Percentiles rank a stretch among this genome's conserved stretches.
phyloP scores from a whole-genome alignment of 2,888 invertebrate genomes.

The Lasioglossum zephyrum region DNA sequence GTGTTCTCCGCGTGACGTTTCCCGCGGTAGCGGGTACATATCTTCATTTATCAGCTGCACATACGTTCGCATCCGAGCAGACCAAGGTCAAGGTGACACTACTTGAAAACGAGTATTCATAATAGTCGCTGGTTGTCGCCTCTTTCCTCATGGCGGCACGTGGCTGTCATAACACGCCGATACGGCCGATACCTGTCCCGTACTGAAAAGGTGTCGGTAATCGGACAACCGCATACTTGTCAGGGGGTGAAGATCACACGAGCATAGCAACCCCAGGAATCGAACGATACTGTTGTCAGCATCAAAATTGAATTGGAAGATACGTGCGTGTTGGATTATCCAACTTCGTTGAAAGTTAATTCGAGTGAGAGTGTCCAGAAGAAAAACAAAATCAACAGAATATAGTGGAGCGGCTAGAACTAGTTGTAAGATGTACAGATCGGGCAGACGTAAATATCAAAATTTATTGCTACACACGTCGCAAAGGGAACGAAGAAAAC shows the following conservation, averaged over 20 bases:
- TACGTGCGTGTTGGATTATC: not conserved
- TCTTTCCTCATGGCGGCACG: not conserved
- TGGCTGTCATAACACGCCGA: not conserved
- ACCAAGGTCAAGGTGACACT: conserved; percentile 13
- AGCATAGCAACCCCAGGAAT: not conserved
- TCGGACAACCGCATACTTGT: not conserved
- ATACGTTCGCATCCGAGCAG: not conserved
- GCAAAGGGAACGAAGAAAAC: conserved; percentile 14
- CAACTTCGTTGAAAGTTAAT: not conserved
- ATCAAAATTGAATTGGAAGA: not conserved
- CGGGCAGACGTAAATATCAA: conserved; percentile 9
- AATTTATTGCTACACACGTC: conserved; percentile 1
- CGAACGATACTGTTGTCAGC: not conserved
- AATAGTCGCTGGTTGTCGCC: not conserved
- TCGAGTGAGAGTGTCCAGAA: not conserved
- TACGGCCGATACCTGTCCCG: not conserved
- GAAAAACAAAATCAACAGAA: not conserved
- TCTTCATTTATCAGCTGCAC: conserved; percentile 26
- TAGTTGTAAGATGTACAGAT: not conserved
- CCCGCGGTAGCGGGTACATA: not conserved
- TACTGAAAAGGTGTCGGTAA: not conserved
- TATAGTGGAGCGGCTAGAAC: not conserved
- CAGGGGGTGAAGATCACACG: not conserved
- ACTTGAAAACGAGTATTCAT: not conserved
- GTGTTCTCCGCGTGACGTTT: not conserved